Evolutionary conservation across 2,888 invertebrate genomes (phyloP).

Genomic region (Agriotes lineatus): DNA sequence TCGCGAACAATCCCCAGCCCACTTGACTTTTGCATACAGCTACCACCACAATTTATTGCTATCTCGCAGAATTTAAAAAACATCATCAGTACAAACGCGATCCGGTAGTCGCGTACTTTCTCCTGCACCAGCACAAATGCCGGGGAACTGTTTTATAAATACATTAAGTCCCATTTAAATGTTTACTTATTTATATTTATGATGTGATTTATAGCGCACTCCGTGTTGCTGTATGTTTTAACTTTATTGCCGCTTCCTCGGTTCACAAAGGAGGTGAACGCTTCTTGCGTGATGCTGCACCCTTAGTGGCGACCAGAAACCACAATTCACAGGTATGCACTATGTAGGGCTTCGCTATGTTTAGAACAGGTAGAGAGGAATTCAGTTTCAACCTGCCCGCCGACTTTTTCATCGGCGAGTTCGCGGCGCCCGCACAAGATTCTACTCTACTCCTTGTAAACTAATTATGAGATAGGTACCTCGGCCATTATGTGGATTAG

Average conservation of each 20-base stretch:
- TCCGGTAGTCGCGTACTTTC: constrained; percentile 17
- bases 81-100: constrained; percentile 13
- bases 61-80: constrained; percentile 9
- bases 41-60: constrained; percentile 6
- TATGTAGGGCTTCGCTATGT: constrained; percentile 20
- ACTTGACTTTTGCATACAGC: neutral
- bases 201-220: constrained; percentile 26
- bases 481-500: constrained; percentile 20
- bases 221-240: constrained; percentile 21
- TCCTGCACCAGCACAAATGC: constrained; percentile 14
- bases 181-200: constrained; percentile 33
- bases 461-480: constrained; percentile 25
- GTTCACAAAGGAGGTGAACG: neutral
- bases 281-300: constrained; percentile 19
- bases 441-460: constrained; percentile 4
- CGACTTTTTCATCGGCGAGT: neutral
- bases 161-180: constrained; percentile 22
- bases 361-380: constrained; percentile 24
- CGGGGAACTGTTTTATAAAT: constrained; percentile 26
- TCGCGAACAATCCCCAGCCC: neutral
- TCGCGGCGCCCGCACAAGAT: neutral
- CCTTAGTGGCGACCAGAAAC: constrained; percentile 14
- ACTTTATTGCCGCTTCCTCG: constrained; percentile 16
- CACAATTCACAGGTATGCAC: constrained; percentile 25
- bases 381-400: constrained; percentile 15